phyloP scores from a whole-genome alignment of 1,140 invertebrate genomes.

The Drosophila neocordata region DNA sequence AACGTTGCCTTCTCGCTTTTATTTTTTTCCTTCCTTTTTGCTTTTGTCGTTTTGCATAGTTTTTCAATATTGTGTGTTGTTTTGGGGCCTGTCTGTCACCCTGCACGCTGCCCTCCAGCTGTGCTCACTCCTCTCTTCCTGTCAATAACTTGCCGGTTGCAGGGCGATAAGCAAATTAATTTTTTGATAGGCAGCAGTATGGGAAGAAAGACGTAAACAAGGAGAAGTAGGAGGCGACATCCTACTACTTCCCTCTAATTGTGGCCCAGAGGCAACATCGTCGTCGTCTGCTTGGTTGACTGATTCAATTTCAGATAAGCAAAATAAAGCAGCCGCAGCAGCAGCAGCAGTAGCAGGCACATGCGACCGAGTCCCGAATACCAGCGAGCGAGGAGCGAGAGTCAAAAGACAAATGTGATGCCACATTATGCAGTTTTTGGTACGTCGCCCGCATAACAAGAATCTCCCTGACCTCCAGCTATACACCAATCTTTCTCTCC shows the following conservation, averaged over 20 bases:
- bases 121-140: slow-evolving; percentile 34
- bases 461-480: slow-evolving; percentile 32
- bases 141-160: slow-evolving; percentile 73
- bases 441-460: slow-evolving; percentile 63
- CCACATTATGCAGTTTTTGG: slow-evolving; percentile 72
- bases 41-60: slow-evolving; percentile 59
- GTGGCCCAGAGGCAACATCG: slow-evolving; percentile 67
- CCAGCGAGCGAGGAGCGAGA: slow-evolving; percentile 3
- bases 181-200: slow-evolving; percentile 46
- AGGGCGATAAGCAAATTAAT: slow-evolving; percentile 81
- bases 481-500: background rate
- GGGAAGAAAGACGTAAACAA: background rate
- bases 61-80: slow-evolving; percentile 45
- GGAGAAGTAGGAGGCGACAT: slow-evolving; percentile 13
- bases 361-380: slow-evolving; percentile 43
- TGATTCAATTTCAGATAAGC: slow-evolving; percentile 81
- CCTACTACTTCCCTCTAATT: slow-evolving; percentile 66
- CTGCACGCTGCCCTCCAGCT: slow-evolving; percentile 11
- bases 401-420: slow-evolving; percentile 76
- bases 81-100: slow-evolving; percentile 28
- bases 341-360: slow-evolving; percentile 43
- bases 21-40: background rate
- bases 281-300: slow-evolving; percentile 68
- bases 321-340: slow-evolving; percentile 72
- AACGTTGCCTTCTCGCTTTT: background rate